Conservation (phyloP, 2,888 invertebrate species). For the Isoperla grammatica region DNA sequence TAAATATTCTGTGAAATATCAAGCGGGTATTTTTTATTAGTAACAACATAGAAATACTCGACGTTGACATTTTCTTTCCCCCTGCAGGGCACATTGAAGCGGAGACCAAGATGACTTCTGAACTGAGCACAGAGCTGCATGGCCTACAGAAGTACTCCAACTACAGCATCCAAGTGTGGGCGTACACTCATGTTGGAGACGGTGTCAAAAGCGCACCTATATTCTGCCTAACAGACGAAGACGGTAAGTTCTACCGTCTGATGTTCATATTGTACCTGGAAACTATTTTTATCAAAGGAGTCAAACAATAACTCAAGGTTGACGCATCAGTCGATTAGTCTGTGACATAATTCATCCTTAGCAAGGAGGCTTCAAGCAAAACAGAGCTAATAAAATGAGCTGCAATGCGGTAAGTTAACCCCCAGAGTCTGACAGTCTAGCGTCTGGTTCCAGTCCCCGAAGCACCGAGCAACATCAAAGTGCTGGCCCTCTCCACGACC, state of each 20-base stretch:
- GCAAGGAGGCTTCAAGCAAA: no score
- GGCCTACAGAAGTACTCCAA: slow-evolving; percentile 44
- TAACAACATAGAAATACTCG: not conserved
- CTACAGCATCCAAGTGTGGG: slow-evolving; percentile 45
- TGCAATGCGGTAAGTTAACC: no score
- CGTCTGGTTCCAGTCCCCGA: slow-evolving; percentile 44
- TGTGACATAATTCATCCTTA: no score
- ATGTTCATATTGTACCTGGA: no score
- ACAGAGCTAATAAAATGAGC: no score
- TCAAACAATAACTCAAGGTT: not conserved
- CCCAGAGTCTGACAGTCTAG: not conserved
- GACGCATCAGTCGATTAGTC: no score
- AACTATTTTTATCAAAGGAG: not conserved
- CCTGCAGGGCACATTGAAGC: slow-evolving; percentile 37
- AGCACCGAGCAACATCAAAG: slow-evolving; percentile 44
- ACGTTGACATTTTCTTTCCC: not conserved
- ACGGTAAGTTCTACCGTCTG: no score
- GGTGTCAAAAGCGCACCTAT: slow-evolving; percentile 43
- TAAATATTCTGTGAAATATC: no score
- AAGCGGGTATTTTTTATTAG: no score
- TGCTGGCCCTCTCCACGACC: slow-evolving; percentile 41
- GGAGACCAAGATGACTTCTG: slow-evolving; percentile 39
- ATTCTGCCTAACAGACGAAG: slow-evolving; percentile 46
- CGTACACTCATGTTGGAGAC: slow-evolving; percentile 45
- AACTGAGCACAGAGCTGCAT: slow-evolving; percentile 38